Base-by-base conservation (phyloP, 2,888 invertebrate species). In the Subacronicta megacephala region DNA sequence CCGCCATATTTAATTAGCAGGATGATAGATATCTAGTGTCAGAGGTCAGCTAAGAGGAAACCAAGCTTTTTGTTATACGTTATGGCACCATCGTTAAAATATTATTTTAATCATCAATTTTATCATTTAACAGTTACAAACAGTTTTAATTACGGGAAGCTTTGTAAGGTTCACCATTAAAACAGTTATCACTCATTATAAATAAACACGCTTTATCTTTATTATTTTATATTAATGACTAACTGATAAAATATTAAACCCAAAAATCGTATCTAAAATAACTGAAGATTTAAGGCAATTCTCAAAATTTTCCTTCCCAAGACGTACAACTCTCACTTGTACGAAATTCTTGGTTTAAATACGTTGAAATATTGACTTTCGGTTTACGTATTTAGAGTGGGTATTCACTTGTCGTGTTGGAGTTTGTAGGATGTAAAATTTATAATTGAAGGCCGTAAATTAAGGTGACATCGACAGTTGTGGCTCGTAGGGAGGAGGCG, bases 391-490 rank as follows among this genome's bases (percentile, higher is more conserved):
- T 3, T 54, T 68, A 85, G 57, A 61, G 82, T 72, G 47, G 49
- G 56, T 26, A 56, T 72, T 76, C 3, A 41, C 20, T 60, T 75
- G 58, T 37, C 20, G 49, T 35, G 7, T 37, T 20, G 29, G 50
- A 52, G 65, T 67, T 67, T 43, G 62, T 79, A 78, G 81, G 86
- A 89, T 90, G 88, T 88, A 82, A 90, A 92, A 88, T 94, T 94
- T 92, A 93, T 94, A 94, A 94, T 94, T 94, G 93, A 89, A 89
- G 88, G 89, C 85, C 92, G 93, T 94, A 94, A 94, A 94, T 94
- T 94, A 94, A 94, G 91, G 94, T 94, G 94, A 94, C 94, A 94
- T 88, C 93, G 93, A 91, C 94, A 94, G 92, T 94, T 94, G 94
- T 89, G 92, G 89, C 91, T 83, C 84, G 81, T 79, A 75, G 83